Percentiles rank a stretch among this genome's conserved stretches.
phyloP scores from a whole-genome alignment of 1,140 invertebrate genomes.

The Pinna nobilis region DNA sequence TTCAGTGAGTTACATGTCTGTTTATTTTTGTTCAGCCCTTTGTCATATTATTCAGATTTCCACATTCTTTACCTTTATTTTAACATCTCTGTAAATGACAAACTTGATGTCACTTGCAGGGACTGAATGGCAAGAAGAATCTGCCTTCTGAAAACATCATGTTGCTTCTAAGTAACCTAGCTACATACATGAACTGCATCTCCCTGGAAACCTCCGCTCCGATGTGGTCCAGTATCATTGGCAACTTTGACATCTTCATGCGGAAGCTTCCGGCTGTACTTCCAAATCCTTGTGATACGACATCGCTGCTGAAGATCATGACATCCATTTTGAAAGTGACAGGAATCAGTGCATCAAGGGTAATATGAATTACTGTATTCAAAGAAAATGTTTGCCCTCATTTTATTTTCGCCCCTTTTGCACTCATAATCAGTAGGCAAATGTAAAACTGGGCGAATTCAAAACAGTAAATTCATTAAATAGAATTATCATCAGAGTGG shows the following conservation, averaged over 20 bases:
- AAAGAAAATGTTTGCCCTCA: no score
- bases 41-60: slow-evolving; percentile 97
- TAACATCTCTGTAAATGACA: slow-evolving; percentile 89
- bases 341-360: slow-evolving; percentile 86
- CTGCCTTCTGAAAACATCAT: slow-evolving; percentile 83
- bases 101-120: slow-evolving; percentile 72
- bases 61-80: slow-evolving; percentile 95
- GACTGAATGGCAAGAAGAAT: slow-evolving; percentile 91
- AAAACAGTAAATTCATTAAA: no score
- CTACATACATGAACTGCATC: slow-evolving; percentile 94
- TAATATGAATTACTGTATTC: no score
- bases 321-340: slow-evolving; percentile 89
- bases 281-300: slow-evolving; percentile 82
- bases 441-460: no score
- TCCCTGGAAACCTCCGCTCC: slow-evolving; percentile 87
- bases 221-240: slow-evolving; percentile 86
- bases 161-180: slow-evolving; percentile 87
- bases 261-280: slow-evolving; percentile 84
- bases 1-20: slow-evolving; percentile 92
- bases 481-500: no score
- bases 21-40: slow-evolving; percentile 92
- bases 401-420: no score
- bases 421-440: no score
- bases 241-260: slow-evolving; percentile 90
- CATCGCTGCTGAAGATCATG: slow-evolving; percentile 89